Conservation (phyloP, 2,113 vertebrate genomes). For the Aplodontia rufa region DNA sequence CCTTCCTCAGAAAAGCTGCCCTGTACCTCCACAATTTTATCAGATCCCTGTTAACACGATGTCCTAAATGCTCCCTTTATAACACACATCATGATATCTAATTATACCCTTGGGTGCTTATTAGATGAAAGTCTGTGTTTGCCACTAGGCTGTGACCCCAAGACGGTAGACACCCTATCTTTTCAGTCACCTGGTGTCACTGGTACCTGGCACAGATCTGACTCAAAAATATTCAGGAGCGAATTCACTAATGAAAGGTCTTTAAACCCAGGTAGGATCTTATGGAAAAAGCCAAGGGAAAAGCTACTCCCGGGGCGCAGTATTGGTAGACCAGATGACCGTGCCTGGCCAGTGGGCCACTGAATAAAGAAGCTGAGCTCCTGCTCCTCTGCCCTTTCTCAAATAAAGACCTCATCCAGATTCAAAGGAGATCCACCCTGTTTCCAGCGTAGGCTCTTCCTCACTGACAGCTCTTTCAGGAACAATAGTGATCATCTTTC, state of each 20-base stretch:
- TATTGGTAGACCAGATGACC: neutral
- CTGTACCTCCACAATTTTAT: neutral
- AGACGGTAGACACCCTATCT: neutral
- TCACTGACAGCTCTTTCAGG: neutral
- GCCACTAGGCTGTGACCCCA: neutral
- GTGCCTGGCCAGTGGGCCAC: neutral
- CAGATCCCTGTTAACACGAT: neutral
- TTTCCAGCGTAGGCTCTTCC: neutral
- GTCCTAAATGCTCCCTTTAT: neutral
- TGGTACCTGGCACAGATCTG: neutral
- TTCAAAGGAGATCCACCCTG: neutral
- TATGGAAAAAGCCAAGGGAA: neutral
- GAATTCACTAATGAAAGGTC: neutral
- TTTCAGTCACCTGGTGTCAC: neutral
- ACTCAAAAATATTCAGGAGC: neutral
- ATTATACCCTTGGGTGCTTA: neutral
- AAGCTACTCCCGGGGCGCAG: neutral
- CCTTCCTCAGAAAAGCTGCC: neutral
- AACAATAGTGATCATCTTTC: neutral
- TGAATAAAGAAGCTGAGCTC: fast-evolving
- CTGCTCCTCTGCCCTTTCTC: neutral
- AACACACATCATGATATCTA: neutral
- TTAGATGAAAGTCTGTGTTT: neutral
- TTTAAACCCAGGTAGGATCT: neutral
- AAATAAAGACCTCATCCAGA: neutral